Conservation (phyloP, 2,113 vertebrate species). For the Chionodraco myersi region DNA sequence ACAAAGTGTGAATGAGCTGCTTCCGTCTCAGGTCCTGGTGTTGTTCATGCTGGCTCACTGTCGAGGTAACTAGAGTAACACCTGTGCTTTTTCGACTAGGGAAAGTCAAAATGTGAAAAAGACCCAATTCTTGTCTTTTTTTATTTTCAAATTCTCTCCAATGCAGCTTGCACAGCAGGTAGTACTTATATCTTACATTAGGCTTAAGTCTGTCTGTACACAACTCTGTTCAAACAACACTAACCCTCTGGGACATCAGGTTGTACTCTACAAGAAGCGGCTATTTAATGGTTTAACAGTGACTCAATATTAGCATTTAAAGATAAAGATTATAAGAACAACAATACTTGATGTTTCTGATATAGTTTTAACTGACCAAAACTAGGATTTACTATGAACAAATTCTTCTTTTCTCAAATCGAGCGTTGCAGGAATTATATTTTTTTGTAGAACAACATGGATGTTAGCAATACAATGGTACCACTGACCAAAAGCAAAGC, state of each 20-base stretch:
- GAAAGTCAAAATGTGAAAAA: not conserved
- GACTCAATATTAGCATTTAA: too few relatives aligned
- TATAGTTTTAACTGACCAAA: too few relatives aligned
- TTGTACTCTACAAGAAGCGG: not conserved
- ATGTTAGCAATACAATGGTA: too few relatives aligned
- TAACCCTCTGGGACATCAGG: not conserved
- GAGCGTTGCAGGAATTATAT: too few relatives aligned
- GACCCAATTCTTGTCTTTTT: not conserved
- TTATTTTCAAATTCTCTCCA: too few relatives aligned
- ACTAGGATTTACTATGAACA: too few relatives aligned
- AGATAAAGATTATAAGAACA: too few relatives aligned
- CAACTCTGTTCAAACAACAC: not conserved
- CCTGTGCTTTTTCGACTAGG: not conserved
- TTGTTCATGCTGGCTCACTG: not conserved
- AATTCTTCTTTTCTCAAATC: too few relatives aligned
- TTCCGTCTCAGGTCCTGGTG: not conserved
- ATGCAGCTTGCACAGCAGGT: not conserved
- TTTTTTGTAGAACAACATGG: too few relatives aligned
- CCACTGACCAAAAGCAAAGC: too few relatives aligned
- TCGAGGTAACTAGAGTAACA: not conserved
- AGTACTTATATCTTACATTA: not conserved
- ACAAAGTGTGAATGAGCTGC: not conserved
- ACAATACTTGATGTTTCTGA: too few relatives aligned
- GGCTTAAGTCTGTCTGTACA: not conserved
- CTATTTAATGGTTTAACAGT: too few relatives aligned